These are phyloP conservation scores for Neria commutata DNA, from an alignment of 2,888 invertebrate genomes.

Conservation along the genomic window DNA sequence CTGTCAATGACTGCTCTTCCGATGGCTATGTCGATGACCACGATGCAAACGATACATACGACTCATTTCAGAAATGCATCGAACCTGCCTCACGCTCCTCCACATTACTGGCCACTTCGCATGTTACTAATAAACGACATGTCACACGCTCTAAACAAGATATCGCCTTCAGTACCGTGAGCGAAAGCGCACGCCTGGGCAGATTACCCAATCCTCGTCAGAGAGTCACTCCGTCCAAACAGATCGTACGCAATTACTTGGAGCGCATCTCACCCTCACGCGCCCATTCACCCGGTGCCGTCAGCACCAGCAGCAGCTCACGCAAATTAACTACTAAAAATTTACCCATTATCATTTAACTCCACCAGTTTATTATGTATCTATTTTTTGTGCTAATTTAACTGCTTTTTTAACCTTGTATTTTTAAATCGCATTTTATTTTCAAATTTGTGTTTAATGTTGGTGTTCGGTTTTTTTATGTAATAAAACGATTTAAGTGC, in stretches of 20 bases:
- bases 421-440: too few species aligned
- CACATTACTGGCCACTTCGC: not conserved
- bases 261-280: conserved; percentile 28
- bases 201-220: conserved; percentile 32
- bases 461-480: conserved; percentile 7
- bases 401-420: too few species aligned
- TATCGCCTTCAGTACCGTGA: too few species aligned
- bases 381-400: too few species aligned
- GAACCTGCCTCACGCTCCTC: conserved; percentile 43
- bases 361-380: too few species aligned
- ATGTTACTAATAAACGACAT: not conserved
- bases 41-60: conserved; percentile 42
- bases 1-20: conserved; percentile 12
- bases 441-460: too few species aligned
- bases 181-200: conserved; percentile 31
- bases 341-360: conserved; percentile 49
- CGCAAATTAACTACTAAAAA: conserved; percentile 52
- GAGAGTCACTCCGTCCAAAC: conserved; percentile 35
- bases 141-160: conserved; percentile 24
- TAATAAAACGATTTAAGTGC: conserved; percentile 23
- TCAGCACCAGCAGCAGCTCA: conserved; percentile 23
- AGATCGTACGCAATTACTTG: conserved; percentile 24
- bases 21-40: conserved; percentile 25
- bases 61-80: conserved; percentile 42
- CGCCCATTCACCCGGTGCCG: too few species aligned